phyloP scores from a whole-genome alignment of 1,140 invertebrate species.

The Drosophila carrolli region DNA sequence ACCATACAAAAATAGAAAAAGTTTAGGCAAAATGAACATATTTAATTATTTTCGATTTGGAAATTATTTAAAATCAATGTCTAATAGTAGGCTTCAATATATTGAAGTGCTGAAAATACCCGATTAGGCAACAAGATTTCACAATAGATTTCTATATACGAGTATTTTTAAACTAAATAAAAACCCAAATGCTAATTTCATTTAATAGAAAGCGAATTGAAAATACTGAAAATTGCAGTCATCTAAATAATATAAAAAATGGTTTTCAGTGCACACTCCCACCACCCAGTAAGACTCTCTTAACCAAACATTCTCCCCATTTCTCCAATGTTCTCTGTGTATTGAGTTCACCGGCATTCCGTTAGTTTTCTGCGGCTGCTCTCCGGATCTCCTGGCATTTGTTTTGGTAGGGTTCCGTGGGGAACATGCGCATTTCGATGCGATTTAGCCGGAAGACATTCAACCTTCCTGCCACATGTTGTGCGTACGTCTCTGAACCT shows the following conservation, averaged over 20 bases:
- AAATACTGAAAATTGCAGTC: no score
- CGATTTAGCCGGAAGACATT: constrained; percentile 47
- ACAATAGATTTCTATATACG: no score
- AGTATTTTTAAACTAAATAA: no score
- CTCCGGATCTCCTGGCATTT: constrained; percentile 29
- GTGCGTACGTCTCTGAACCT: constrained; percentile 71
- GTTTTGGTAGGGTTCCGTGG: constrained; percentile 59
- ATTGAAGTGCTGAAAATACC: no score
- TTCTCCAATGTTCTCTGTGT: constrained; percentile 6
- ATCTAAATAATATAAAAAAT: no score
- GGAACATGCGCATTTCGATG: constrained; percentile 36
- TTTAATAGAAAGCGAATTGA: no score
- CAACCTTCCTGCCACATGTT: constrained; percentile 81
- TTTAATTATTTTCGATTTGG: no score
- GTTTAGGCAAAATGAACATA: no score
- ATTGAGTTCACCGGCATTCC: constrained; percentile 63
- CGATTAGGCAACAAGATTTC: no score
- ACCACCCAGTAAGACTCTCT: constrained; percentile 50
- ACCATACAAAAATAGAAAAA: no score
- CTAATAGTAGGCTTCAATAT: not conserved
- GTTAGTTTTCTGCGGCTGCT: constrained; percentile 39
- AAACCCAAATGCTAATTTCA: no score
- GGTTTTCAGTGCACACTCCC: constrained; percentile 1
- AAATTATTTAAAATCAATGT: no score
- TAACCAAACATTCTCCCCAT: constrained; percentile 8